phyloP scores from a whole-genome alignment of 2,888 invertebrate species.

The Scaptomyza caliginosa region DNA sequence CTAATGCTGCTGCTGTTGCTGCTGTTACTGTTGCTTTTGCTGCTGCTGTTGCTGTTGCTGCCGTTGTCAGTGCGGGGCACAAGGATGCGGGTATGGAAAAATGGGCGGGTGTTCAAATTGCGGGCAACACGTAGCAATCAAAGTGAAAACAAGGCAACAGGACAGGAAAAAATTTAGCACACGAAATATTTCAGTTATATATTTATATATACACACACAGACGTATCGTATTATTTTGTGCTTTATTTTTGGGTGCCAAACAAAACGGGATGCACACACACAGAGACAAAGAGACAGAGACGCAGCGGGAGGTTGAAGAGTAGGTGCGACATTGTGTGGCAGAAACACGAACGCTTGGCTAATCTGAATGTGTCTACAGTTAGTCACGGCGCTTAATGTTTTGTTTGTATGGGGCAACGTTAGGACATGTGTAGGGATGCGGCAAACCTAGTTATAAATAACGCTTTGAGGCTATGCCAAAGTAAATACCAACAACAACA shows the following conservation, averaged over 20 bases:
- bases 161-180: slow-evolving; percentile 38
- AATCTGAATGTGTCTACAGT: slow-evolving; percentile 44
- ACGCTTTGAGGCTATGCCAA: background rate
- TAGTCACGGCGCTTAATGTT: slow-evolving; percentile 41
- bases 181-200: slow-evolving; percentile 63
- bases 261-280: slow-evolving; percentile 18
- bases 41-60: background rate
- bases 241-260: slow-evolving; percentile 26
- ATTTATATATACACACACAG: slow-evolving; percentile 62
- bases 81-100: background rate
- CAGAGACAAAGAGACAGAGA: background rate
- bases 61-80: too few relatives aligned
- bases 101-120: slow-evolving; percentile 23
- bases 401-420: slow-evolving; percentile 18
- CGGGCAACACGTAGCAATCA: slow-evolving; percentile 73
- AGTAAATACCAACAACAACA: slow-evolving; percentile 1
- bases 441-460: background rate
- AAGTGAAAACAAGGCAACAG: slow-evolving; percentile 70
- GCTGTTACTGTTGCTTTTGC: background rate
- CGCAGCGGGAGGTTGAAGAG: background rate
- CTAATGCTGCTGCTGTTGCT: slow-evolving; percentile 5
- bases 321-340: background rate
- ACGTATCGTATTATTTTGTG: slow-evolving; percentile 63
- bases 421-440: slow-evolving; percentile 6
- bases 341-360: slow-evolving; percentile 24